These are phyloP conservation scores for Sphaeridia pumilis DNA, from an alignment of 2,888 invertebrate genomes.

Conservation along the genomic window DNA sequence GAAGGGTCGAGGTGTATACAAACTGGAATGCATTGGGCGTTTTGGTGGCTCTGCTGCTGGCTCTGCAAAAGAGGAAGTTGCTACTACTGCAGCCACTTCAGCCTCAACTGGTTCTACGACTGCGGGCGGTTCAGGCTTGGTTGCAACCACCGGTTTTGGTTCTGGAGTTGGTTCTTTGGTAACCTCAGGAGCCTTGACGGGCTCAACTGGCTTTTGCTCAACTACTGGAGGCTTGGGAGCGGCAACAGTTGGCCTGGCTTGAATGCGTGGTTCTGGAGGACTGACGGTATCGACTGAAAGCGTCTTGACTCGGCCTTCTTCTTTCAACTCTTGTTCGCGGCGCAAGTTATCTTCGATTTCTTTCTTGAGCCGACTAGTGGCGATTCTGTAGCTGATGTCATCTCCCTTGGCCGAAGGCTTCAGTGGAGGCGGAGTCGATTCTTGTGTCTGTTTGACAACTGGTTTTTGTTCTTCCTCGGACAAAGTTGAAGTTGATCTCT, in stretches of 20 bases:
- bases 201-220: neutral
- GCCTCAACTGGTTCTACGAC: neutral
- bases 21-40: no score
- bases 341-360: constrained; percentile 33
- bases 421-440: neutral
- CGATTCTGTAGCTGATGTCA: constrained; percentile 29
- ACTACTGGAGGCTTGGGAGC: neutral
- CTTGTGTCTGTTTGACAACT: neutral
- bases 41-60: neutral
- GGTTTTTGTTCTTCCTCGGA: neutral
- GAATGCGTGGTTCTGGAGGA: neutral
- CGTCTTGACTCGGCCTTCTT: constrained; percentile 11
- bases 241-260: neutral
- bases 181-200: neutral
- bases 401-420: constrained; percentile 3
- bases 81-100: neutral
- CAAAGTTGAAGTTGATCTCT: neutral
- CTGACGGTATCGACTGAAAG: constrained; percentile 13
- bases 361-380: constrained; percentile 31
- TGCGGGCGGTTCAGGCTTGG: neutral
- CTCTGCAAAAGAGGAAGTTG: neutral
- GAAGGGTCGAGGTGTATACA: neutral
- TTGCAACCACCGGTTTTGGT: neutral
- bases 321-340: constrained; percentile 30
- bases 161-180: neutral